Conservation (phyloP, 2,113 vertebrate species). For the Archocentrus centrarchus region DNA sequence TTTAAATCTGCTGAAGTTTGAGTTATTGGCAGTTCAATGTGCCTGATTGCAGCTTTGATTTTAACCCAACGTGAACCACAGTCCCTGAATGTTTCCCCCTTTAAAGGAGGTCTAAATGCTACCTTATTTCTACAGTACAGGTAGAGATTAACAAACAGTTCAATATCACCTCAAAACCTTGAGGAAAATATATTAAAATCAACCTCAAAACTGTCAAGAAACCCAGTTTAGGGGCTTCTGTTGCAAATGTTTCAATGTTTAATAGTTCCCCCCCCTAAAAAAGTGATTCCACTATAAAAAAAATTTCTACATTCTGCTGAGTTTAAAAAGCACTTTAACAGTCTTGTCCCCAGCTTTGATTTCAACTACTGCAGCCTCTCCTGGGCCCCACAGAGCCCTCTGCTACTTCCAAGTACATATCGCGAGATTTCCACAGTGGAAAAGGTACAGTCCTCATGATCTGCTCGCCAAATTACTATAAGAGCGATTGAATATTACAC, state of each 20-base stretch:
- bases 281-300: no score
- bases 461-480: background rate
- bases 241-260: fast-evolving
- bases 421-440: background rate
- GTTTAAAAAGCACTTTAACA: background rate
- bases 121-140: background rate
- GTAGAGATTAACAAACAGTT: background rate
- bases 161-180: no score
- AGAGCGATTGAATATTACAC: background rate
- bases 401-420: background rate
- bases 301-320: background rate
- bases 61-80: background rate
- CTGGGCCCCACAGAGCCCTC: background rate
- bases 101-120: background rate
- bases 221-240: background rate
- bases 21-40: background rate
- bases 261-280: fast-evolving
- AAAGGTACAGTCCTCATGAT: background rate
- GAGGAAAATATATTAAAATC: no score
- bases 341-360: background rate
- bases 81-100: background rate
- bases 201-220: no score
- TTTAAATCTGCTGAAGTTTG: background rate
- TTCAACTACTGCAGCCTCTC: conserved; percentile 9
- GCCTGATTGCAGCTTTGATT: background rate